Conservation (phyloP, 2,113 vertebrate genomes). For the Psittacus erithacus region DNA sequence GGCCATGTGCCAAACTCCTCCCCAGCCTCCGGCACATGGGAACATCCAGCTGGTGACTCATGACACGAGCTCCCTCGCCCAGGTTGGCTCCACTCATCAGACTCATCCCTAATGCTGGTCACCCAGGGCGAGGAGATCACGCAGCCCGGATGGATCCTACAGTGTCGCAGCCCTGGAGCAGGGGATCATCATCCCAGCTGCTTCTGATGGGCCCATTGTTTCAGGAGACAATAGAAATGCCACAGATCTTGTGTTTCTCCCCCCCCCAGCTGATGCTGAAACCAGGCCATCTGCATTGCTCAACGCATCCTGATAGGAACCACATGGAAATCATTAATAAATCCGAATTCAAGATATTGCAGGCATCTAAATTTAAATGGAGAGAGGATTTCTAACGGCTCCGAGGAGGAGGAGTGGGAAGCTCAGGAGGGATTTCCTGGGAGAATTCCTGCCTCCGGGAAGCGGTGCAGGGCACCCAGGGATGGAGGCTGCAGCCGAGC, state of each 20-base stretch:
- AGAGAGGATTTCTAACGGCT: background rate
- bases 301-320: conserved; percentile 14
- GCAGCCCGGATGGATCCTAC: background rate
- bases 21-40: background rate
- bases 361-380: conserved; percentile 3
- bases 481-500: background rate
- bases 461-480: background rate
- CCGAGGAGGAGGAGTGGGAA: background rate
- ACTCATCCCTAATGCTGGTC: background rate
- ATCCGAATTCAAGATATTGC: conserved; percentile 5
- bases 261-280: background rate
- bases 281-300: conserved; percentile 50
- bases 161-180: background rate
- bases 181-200: background rate
- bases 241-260: background rate
- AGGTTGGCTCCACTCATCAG: conserved; percentile 60
- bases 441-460: background rate
- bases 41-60: conserved; percentile 48
- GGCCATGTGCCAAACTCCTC: background rate
- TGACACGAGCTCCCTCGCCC: conserved; percentile 16
- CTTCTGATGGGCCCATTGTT: background rate
- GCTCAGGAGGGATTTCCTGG: background rate
- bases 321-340: conserved; percentile 52
- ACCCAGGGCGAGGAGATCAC: background rate
- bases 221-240: background rate